phyloP scores from a whole-genome alignment of 92 coral and sea anemone species.

The Parazoanthus darwini region DNA sequence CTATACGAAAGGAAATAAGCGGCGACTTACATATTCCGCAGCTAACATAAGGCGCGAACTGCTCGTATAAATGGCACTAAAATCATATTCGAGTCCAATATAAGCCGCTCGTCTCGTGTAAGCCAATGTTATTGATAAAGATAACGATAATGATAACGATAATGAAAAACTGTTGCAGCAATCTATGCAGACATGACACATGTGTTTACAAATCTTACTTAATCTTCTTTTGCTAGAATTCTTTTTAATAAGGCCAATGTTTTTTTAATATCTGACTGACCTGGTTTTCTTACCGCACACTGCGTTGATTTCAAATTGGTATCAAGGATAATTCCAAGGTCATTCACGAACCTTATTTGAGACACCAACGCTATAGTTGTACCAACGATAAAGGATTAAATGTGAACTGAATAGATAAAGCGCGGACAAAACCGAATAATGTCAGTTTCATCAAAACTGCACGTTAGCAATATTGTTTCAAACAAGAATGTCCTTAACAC shows the following conservation, averaged over 20 bases:
- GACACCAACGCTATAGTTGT: neutral
- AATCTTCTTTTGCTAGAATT: conserved; percentile 23
- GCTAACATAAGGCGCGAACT: no score
- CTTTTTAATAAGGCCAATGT: conserved; percentile 39
- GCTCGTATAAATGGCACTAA: no score
- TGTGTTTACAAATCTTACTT: conserved; percentile 20
- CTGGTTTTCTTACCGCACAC: conserved; percentile 20
- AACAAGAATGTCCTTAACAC: neutral
- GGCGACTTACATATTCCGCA: no score
- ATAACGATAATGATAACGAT: no score
- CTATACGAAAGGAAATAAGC: no score
- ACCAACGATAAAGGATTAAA: neutral
- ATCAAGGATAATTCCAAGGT: conserved; percentile 38
- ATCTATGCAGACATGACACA: neutral
- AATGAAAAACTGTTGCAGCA: no score
- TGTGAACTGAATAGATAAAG: neutral
- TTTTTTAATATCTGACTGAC: neutral
- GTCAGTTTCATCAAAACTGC: neutral
- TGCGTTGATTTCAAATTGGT: conserved; percentile 1
- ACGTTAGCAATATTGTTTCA: neutral
- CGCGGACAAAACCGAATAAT: neutral
- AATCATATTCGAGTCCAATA: no score
- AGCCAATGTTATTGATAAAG: no score
- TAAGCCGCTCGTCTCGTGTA: no score
- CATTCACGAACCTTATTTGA: neutral